phyloP scores from a whole-genome alignment of 2,888 invertebrate genomes.

The Drosophila mimetica region DNA sequence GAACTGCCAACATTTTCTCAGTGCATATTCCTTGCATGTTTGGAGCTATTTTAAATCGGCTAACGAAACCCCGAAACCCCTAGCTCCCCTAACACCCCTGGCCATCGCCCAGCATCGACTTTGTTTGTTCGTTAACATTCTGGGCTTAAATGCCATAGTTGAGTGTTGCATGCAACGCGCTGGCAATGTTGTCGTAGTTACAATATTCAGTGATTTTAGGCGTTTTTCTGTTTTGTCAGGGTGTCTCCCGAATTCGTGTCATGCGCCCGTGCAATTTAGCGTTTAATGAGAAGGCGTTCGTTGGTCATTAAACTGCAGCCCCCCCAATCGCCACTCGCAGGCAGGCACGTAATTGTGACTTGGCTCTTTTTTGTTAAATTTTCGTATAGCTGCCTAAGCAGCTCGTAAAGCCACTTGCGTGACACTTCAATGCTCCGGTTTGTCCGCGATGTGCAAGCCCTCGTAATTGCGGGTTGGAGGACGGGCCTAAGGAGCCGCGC shows the following conservation, averaged over 20 bases:
- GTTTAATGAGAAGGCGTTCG: constrained; percentile 80
- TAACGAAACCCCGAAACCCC: constrained; percentile 50
- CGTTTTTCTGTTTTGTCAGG: constrained; percentile 31
- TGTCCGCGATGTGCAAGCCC: constrained; percentile 3
- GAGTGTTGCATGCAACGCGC: constrained; percentile 65
- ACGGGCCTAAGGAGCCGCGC: neutral
- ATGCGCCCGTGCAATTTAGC: constrained; percentile 75
- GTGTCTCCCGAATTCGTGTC: constrained; percentile 64
- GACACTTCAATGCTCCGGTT: constrained; percentile 59
- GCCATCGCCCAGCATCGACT: constrained; percentile 44
- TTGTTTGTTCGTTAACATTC: constrained; percentile 78
- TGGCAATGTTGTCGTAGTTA: constrained; percentile 34
- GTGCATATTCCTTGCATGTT: constrained; percentile 41
- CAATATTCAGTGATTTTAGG: constrained; percentile 60
- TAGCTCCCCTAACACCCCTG: neutral
- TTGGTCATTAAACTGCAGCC: constrained; percentile 71
- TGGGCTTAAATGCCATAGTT: constrained; percentile 59
- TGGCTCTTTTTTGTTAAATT: constrained; percentile 59
- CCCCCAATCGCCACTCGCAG: constrained; percentile 9
- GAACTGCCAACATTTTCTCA: neutral
- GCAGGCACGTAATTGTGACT: constrained; percentile 64
- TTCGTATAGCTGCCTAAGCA: constrained; percentile 62
- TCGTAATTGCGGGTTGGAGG: constrained; percentile 58
- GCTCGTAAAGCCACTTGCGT: constrained; percentile 65
- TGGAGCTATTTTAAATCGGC: constrained; percentile 61